Evolutionary conservation across 2,113 vertebrate genomes (phyloP).

Genomic region (Ceyx melanurus): DNA sequence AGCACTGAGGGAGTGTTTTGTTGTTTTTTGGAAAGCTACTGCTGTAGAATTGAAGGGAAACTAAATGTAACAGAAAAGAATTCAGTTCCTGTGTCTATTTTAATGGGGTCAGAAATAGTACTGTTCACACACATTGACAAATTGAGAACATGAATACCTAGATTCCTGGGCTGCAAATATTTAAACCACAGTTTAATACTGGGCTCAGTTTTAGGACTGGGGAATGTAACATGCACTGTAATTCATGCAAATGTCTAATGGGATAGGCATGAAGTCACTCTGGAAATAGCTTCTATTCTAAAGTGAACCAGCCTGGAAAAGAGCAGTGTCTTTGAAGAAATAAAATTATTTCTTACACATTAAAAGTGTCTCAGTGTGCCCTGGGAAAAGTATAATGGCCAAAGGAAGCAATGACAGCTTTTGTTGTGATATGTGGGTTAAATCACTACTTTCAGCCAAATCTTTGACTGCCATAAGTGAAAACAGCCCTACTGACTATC

Average conservation of each 20-base stretch:
- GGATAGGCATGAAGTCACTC: not conserved
- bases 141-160: not conserved
- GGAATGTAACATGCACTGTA: not conserved
- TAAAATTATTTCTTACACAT: not conserved
- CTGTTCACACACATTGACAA: not conserved
- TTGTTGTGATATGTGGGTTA: not conserved
- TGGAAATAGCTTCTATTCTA: not conserved
- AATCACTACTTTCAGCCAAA: not conserved
- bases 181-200: not conserved
- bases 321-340: not conserved
- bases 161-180: not conserved
- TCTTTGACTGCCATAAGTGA: not conserved
- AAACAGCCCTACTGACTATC: not conserved
- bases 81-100: not conserved
- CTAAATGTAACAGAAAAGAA: not conserved
- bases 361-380: not conserved
- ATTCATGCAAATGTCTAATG: not conserved
- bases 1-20: not conserved
- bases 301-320: not conserved
- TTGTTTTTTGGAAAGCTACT: slow-evolving; percentile 6
- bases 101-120: not conserved
- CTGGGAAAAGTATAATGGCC: not conserved
- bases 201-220: not conserved
- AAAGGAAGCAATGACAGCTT: not conserved
- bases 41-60: not conserved